These are phyloP conservation scores for Falco cherrug DNA, from an alignment of 2,797 vertebrate genomes.

Conservation along the genomic window DNA sequence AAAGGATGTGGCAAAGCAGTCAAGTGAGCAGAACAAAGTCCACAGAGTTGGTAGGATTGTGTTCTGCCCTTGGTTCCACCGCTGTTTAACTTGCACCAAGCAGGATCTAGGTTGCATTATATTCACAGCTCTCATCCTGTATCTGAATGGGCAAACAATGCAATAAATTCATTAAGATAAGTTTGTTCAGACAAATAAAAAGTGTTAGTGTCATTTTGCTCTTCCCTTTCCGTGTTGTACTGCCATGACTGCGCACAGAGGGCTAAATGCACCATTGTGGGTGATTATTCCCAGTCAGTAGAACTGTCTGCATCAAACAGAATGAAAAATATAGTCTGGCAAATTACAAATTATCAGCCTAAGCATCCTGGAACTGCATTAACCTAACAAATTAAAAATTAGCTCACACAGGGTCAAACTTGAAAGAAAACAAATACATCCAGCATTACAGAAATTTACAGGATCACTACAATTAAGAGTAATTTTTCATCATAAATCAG, in stretches of 20 bases:
- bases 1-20: background rate
- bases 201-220: background rate
- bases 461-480: background rate
- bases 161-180: constrained; percentile 56
- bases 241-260: background rate
- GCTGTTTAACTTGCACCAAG: background rate
- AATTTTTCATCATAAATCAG: background rate
- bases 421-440: background rate
- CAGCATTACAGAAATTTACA: background rate
- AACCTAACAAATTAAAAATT: background rate
- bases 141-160: background rate
- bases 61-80: background rate
- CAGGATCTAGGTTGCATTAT: constrained; percentile 16
- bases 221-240: background rate
- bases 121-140: constrained; percentile 20
- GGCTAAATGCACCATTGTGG: background rate
- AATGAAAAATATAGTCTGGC: background rate
- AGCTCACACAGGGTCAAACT: background rate
- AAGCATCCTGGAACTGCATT: background rate
- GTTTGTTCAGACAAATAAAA: constrained; percentile 22
- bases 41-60: background rate
- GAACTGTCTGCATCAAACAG: background rate
- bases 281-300: background rate
- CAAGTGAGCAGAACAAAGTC: background rate
- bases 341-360: background rate